Evolutionary conservation across 2,888 invertebrate species (phyloP), one percentile per base, ranked within the genome.

Genomic region (Drosophila helvetica): DNA sequence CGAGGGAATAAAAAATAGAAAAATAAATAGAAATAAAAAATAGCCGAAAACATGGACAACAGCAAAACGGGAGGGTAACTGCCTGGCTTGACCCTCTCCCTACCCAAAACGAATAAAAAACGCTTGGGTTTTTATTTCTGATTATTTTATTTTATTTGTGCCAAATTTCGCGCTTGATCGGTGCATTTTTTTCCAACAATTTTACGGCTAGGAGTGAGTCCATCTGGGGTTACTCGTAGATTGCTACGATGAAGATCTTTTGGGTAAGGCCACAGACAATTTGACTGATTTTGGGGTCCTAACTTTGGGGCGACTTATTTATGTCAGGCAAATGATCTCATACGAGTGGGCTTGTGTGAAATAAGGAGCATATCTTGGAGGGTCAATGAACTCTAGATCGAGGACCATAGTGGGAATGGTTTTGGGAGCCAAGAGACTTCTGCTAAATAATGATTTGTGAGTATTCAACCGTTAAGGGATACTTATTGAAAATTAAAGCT

Each of bases 151-250:
- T 79, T 60, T 67, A 65, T 74, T 56, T 85, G 81, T 76, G 79
- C 75, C 77, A 77, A 81, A 79, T 80, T 82, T 88, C 75, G 80
- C 84, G 86, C 80, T 83, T 74, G 74, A 80, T 77, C 66, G 77
- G 55, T 60, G 54, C 57, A 55, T 67, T 67, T 84, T 62, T 50
- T 50, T 48, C 22, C 22, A 46, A 60, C 48, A 59, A 60, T 65
- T 43, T 12, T 10, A 33, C 18, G 18, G 61, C 30, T 47, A n/a
- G 47, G 58, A 68, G 48, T 57, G 61, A 50, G 38, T 64, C 64
- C 64, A 45, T 47, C 67, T 48, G 30, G 65, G 67, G 67, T 46
- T 53, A 58, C 38, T 27, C 27, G 8, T 27, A 27, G 7, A 47
- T 46, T 38, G 47, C 43, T 7, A 7, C 51, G 66, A 67, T 66